A percentile compares a stretch with the other conserved stretches of the same genome.
Conservation (phyloP, 2,888 invertebrate genomes). For the Xanthia togata region DNA sequence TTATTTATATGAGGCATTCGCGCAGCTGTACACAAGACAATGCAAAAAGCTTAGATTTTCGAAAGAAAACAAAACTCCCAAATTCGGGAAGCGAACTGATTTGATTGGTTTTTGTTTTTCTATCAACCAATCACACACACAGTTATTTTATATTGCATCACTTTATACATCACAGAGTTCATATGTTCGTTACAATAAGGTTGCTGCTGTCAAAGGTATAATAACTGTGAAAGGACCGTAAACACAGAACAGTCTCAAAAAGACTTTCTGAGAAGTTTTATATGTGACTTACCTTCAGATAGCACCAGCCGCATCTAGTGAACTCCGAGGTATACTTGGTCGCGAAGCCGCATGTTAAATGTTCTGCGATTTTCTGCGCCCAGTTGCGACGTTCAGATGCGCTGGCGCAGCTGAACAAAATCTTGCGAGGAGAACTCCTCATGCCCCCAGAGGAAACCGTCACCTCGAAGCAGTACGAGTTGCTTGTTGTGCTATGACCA, state of each 20-base stretch:
- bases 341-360: constrained; percentile 92
- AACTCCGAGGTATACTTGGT: constrained; percentile 93
- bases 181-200: not conserved
- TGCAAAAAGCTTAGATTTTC: not conserved
- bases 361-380: constrained; percentile 95
- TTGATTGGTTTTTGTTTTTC: not conserved
- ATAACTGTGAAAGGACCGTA: not conserved
- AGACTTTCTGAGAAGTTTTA: not conserved
- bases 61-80: not conserved
- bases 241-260: not conserved
- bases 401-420: constrained; percentile 90
- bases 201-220: not conserved
- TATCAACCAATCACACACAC: not conserved
- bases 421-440: constrained; percentile 86
- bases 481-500: constrained; percentile 85
- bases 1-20: constrained; percentile 16
- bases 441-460: constrained; percentile 81
- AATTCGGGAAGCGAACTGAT: not conserved
- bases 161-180: not conserved
- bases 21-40: constrained; percentile 31
- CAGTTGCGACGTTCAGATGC: constrained; percentile 91
- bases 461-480: constrained; percentile 92
- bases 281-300: constrained; percentile 90
- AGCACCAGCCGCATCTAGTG: constrained; percentile 95
- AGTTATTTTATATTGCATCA: not conserved